Evolutionary conservation across 2,113 vertebrate species (phyloP).

Genomic region (Oryzias woworae): DNA sequence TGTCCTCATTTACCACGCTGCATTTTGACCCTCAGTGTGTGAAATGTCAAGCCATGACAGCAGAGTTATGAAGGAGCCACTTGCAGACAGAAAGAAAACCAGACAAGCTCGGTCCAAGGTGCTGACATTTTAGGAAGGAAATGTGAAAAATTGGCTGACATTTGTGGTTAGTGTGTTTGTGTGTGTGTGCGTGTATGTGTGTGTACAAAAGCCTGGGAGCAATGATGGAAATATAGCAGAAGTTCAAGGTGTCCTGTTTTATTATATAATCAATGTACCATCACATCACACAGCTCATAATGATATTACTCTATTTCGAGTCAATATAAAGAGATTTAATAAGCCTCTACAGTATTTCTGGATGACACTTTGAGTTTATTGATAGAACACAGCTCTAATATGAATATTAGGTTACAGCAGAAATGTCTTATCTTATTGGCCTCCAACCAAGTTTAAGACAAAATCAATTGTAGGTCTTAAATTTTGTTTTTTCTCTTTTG

Average conservation of each 20-base stretch:
- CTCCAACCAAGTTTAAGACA: too few relatives aligned
- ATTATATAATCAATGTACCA: too few relatives aligned
- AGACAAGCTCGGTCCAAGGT: constrained; percentile 46
- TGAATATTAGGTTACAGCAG: too few relatives aligned
- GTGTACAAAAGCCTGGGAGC: constrained; percentile 30
- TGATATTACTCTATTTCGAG: too few relatives aligned
- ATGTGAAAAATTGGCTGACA: constrained; percentile 67
- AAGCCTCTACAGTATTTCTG: too few relatives aligned
- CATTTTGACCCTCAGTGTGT: constrained; percentile 37
- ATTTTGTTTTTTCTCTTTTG: too few relatives aligned
- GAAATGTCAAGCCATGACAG: constrained; percentile 54
- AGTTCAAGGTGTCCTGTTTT: constrained; percentile 21
- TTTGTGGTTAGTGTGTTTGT: constrained; percentile 50
- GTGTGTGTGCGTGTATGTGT: not conserved
- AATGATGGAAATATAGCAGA: constrained; percentile 22
- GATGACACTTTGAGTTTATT: too few relatives aligned
- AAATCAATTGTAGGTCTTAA: too few relatives aligned
- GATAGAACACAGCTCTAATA: too few relatives aligned
- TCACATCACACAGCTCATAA: too few relatives aligned
- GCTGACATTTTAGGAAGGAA: constrained; percentile 69
- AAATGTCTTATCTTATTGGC: too few relatives aligned
- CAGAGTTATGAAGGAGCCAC: constrained; percentile 36
- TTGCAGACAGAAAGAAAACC: constrained; percentile 27
- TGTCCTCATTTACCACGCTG: constrained; percentile 35
- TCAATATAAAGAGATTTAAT: too few relatives aligned